Percentiles rank a stretch among this genome's conserved stretches.
These are phyloP conservation scores for Forficula auricularia DNA, from an alignment of 1,140 invertebrate species.

Conservation along the genomic window DNA sequence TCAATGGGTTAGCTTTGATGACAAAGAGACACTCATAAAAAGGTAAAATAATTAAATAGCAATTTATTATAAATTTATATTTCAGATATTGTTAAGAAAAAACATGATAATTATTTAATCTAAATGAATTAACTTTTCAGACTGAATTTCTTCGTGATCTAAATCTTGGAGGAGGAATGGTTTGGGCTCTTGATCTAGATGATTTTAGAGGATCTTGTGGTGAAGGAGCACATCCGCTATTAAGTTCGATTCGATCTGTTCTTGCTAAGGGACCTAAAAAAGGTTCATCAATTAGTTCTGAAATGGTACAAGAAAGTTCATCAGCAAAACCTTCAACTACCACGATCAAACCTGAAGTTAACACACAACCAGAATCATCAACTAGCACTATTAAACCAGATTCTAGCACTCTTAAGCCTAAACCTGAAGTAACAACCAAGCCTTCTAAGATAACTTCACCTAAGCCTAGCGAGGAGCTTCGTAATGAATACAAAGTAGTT, in stretches of 20 bases:
- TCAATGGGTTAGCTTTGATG: constrained; percentile 82
- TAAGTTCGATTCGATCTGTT: constrained; percentile 47
- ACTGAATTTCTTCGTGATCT: constrained; percentile 54
- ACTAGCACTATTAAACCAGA: constrained; percentile 1
- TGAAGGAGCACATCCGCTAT: constrained; percentile 53
- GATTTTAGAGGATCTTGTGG: constrained; percentile 42
- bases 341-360: constrained; percentile 1
- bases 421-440: constrained; percentile 5
- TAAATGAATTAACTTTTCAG: constrained; percentile 15
- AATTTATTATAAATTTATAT: background rate
- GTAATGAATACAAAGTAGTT: constrained; percentile 35
- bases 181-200: constrained; percentile 62
- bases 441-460: constrained; percentile 1
- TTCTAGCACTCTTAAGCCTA: background rate
- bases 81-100: constrained; percentile 3
- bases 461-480: background rate
- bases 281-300: background rate
- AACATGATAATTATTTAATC: background rate
- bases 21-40: constrained; percentile 59
- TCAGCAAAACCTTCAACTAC: background rate
- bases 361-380: constrained; percentile 1
- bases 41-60: constrained; percentile 24
- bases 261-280: constrained; percentile 30
- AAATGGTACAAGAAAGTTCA: background rate
- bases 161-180: constrained; percentile 70